A percentile compares a stretch with the other conserved stretches of the same genome.
Evolutionary conservation across 1,140 invertebrate species (phyloP).

Genomic region (Oncopodura yosiiana): DNA sequence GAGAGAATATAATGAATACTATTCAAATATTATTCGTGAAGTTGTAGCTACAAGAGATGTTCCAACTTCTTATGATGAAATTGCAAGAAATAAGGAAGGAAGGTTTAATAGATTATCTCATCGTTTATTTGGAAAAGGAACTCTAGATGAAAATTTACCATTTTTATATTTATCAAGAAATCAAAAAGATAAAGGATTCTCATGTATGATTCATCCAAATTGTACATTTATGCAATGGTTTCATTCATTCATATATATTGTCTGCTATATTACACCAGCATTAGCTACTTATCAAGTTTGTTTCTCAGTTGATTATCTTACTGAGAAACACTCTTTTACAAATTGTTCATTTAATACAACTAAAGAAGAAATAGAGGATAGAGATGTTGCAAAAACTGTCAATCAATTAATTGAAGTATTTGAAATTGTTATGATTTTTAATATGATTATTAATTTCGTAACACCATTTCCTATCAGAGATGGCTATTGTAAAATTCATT

Average conservation of each 20-base stretch:
- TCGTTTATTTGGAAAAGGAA: constrained; percentile 2
- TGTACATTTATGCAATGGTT: constrained; percentile 21
- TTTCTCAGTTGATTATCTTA: background rate
- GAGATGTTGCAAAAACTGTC: background rate
- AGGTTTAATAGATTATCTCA: background rate
- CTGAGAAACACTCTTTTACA: background rate
- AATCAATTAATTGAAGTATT: background rate
- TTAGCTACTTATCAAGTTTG: constrained; percentile 15
- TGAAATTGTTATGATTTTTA: constrained; percentile 5
- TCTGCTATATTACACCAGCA: constrained; percentile 14
- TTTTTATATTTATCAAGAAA: constrained; percentile 22
- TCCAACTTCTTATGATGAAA: background rate
- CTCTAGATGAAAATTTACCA: constrained; percentile 20
- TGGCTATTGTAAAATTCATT: constrained; percentile 8
- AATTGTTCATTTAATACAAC: background rate
- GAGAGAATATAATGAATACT: background rate
- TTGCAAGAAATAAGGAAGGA: background rate
- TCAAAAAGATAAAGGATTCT: background rate
- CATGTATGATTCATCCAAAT: constrained; percentile 22
- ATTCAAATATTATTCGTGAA: background rate
- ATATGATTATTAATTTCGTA: constrained; percentile 5
- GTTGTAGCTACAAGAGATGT: background rate
- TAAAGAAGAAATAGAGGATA: background rate
- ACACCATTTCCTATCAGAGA: background rate
- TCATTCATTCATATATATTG: background rate